Percentiles rank a stretch among this genome's conserved stretches.
Conservation (phyloP, 2,113 vertebrate genomes). For the Mus musculus region DNA sequence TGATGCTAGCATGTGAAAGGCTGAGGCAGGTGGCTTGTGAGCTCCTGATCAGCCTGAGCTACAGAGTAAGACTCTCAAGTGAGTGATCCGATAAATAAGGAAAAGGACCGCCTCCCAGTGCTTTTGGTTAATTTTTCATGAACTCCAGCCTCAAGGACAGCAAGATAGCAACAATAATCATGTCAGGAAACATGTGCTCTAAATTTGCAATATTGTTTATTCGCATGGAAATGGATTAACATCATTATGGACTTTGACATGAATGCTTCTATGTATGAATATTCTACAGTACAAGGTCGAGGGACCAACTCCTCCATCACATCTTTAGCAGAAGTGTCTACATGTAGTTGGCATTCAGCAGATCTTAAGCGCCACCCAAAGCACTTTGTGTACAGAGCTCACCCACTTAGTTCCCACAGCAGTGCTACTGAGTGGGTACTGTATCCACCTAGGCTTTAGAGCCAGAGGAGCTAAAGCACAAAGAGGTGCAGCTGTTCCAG, state of each 20-base stretch:
- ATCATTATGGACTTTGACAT: background rate
- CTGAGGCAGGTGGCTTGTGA: background rate
- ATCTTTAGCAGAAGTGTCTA: background rate
- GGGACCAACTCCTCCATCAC: background rate
- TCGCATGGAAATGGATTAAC: background rate
- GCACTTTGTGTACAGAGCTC: background rate
- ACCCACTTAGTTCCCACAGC: background rate
- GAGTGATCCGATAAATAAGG: background rate
- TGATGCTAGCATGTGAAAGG: background rate
- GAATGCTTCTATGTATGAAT: background rate
- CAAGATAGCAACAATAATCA: background rate
- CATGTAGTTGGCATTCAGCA: background rate
- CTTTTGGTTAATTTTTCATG: background rate
- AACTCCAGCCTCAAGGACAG: background rate
- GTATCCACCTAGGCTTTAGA: background rate
- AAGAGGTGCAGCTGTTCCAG: background rate
- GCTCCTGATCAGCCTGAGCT: background rate
- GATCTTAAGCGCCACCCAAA: background rate
- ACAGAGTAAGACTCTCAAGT: too few species aligned
- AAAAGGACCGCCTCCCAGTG: background rate
- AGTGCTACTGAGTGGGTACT: background rate
- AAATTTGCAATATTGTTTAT: too few species aligned
- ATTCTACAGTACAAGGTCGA: background rate
- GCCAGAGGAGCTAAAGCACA: background rate
- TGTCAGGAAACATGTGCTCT: background rate